phyloP scores from a whole-genome alignment of 2,113 vertebrate genomes.

The Benthochromis sp. region DNA sequence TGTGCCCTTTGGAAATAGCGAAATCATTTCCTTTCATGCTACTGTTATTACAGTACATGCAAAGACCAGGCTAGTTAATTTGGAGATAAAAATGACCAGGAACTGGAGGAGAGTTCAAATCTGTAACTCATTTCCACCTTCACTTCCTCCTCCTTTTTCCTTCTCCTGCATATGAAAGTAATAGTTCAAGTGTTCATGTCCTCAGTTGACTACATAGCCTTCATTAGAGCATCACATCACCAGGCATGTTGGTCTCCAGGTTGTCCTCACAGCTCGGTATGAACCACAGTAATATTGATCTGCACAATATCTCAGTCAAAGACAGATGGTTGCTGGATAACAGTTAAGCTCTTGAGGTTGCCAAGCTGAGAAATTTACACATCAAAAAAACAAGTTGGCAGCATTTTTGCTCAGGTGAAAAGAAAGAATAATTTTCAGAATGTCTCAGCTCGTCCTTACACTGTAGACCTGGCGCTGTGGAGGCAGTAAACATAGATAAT shows the following conservation, averaged over 20 bases:
- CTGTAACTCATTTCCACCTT: slow-evolving; percentile 53
- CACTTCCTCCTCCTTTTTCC: slow-evolving; percentile 10
- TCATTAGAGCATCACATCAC: not conserved
- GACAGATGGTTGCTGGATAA: slow-evolving; percentile 24
- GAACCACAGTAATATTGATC: slow-evolving; percentile 10
- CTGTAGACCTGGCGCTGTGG: not conserved
- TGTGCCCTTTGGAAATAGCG: slow-evolving; percentile 54
- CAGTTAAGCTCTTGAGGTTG: not conserved
- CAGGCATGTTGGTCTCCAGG: slow-evolving; percentile 34
- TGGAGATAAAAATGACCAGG: slow-evolving; percentile 46
- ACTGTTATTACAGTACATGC: slow-evolving; percentile 51
- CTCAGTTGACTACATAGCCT: slow-evolving; percentile 27
- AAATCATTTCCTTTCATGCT: slow-evolving; percentile 50
- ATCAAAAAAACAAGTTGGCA: slow-evolving; percentile 3
- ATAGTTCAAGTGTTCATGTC: slow-evolving; percentile 42
- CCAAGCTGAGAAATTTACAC: slow-evolving; percentile 3
- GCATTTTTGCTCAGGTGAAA: slow-evolving; percentile 1
- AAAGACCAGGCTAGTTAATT: slow-evolving; percentile 40
- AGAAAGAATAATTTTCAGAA: not conserved
- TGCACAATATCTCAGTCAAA: not conserved
- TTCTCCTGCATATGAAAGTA: slow-evolving; percentile 21
- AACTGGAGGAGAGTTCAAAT: slow-evolving; percentile 49
- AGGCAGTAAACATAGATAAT: not conserved
- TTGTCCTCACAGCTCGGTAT: not conserved
- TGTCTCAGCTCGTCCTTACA: not conserved